Percentiles rank a stretch among this genome's conserved stretches.
Conservation (phyloP, 2,888 invertebrate species). For the Cryptocheilus praepositus region DNA sequence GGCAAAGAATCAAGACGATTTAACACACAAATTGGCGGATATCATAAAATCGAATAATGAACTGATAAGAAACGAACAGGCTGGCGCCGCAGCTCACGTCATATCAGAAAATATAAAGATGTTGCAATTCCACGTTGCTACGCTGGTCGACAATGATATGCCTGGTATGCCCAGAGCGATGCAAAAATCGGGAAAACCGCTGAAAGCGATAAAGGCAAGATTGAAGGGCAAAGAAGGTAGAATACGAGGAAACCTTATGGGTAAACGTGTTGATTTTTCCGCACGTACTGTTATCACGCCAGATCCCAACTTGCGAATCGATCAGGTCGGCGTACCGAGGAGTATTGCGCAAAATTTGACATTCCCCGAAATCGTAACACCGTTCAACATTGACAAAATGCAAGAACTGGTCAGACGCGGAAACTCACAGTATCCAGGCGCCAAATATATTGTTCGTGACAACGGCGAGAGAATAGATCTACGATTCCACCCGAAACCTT, state of each 20-base stretch:
- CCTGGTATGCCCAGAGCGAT: slow-evolving; percentile 98
- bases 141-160: slow-evolving; percentile 98
- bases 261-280: slow-evolving; percentile 99
- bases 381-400: slow-evolving; percentile 97
- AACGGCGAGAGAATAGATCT: slow-evolving; percentile 99
- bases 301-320: slow-evolving; percentile 95
- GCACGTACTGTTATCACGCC: slow-evolving; percentile 99
- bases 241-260: slow-evolving; percentile 99
- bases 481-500: slow-evolving; percentile 97
- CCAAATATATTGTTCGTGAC: slow-evolving; percentile 98
- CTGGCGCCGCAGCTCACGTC: slow-evolving; percentile 98
- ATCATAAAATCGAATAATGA: slow-evolving; percentile 99
- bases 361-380: slow-evolving; percentile 99
- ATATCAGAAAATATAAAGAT: slow-evolving; percentile 97
- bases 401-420: slow-evolving; percentile 96
- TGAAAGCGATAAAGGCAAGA: slow-evolving; percentile 98
- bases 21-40: slow-evolving; percentile 98
- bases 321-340: slow-evolving; percentile 97
- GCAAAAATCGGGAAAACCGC: slow-evolving; percentile 98
- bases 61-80: slow-evolving; percentile 93
- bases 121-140: slow-evolving; percentile 99
- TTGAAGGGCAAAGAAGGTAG: slow-evolving; percentile 99
- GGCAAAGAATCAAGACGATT: slow-evolving; percentile 98
- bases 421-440: slow-evolving; percentile 99
- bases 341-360: slow-evolving; percentile 99